These are phyloP conservation scores for Scopus umbretta DNA, from an alignment of 2,113 vertebrate species.

Conservation along the genomic window DNA sequence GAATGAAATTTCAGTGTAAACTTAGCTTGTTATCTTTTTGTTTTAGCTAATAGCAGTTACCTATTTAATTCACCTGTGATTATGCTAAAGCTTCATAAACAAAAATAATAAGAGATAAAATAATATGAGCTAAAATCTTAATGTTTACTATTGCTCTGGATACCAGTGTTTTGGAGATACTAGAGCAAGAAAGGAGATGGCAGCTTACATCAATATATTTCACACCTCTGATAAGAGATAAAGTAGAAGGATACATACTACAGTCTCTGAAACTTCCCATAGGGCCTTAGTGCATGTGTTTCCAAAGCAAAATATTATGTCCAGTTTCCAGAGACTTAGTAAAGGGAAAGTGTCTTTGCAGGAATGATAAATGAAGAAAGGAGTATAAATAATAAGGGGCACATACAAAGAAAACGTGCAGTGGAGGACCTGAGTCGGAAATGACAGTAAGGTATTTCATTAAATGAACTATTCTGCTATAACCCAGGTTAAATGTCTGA, in stretches of 20 bases:
- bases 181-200: not conserved
- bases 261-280: not conserved
- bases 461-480: not conserved
- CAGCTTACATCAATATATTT: not conserved
- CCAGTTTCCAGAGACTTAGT: not conserved
- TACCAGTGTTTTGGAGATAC: not conserved
- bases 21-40: not conserved
- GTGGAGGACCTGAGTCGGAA: not conserved
- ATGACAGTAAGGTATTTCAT: not conserved
- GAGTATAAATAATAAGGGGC: not conserved
- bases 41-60: not conserved
- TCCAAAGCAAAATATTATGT: not conserved
- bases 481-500: not conserved
- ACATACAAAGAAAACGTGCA: not conserved
- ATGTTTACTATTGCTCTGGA: not conserved
- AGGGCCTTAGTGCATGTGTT: not conserved
- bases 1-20: not conserved
- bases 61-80: not conserved
- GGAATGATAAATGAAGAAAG: not conserved
- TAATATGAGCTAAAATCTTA: not conserved
- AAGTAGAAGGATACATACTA: not conserved
- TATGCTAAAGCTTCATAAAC: not conserved
- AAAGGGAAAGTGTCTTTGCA: not conserved
- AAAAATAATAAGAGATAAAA: not conserved
- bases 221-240: not conserved